Percentiles rank a stretch among this genome's conserved stretches.
Conservation (phyloP, 2,888 invertebrate genomes). For the Campoletis raptor region DNA sequence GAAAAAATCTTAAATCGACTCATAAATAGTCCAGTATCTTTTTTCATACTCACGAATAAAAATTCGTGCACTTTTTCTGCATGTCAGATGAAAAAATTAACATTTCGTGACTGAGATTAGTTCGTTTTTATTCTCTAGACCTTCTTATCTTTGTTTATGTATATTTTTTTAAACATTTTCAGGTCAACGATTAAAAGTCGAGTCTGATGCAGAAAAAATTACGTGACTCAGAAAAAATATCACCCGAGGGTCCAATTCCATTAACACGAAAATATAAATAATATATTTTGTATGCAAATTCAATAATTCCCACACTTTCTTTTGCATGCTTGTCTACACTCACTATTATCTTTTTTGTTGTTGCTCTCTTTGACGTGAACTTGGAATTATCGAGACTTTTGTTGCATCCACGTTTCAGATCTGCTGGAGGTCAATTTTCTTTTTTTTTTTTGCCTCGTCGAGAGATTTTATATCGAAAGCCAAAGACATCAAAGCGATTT, state of each 20-base stretch:
- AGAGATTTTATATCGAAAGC: background rate
- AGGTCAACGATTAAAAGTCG: constrained; percentile 16
- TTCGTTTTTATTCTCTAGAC: background rate
- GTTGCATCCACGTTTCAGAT: constrained; percentile 1
- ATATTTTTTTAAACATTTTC: constrained; percentile 21
- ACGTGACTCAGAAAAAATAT: background rate
- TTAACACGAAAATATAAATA: background rate
- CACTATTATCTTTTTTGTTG: background rate
- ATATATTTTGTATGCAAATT: background rate
- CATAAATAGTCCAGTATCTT: background rate
- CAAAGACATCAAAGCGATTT: background rate
- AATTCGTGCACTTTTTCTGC: background rate
- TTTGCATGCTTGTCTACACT: background rate
- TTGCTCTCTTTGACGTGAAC: constrained; percentile 8
- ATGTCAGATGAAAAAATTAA: background rate
- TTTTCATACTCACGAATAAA: background rate
- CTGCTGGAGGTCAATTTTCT: constrained; percentile 17
- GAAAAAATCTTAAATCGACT: background rate
- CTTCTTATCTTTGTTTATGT: constrained; percentile 11
- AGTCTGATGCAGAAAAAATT: background rate
- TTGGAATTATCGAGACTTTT: constrained; percentile 39
- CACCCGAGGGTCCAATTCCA: background rate
- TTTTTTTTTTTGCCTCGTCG: constrained; percentile 25
- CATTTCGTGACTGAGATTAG: background rate
- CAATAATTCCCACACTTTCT: background rate